Evolutionary conservation across 2,797 vertebrate species (phyloP), one percentile per base, ranked within the genome.

Genomic region (Periparus ater): DNA sequence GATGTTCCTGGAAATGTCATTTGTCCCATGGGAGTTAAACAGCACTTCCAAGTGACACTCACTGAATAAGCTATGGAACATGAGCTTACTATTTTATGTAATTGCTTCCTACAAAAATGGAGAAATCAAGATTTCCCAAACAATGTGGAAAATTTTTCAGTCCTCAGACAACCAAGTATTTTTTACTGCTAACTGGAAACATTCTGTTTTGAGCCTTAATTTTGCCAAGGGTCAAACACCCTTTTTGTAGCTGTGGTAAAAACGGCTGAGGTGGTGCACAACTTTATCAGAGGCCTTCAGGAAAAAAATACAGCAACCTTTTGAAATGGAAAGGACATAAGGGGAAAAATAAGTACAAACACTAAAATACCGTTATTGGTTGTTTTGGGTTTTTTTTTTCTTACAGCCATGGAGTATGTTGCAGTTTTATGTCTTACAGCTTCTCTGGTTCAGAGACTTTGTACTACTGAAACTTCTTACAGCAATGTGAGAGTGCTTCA

Each of bases 41-140:
- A 67, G 48, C 67, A 47, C 60, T 91, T 80, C 77, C 88, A 88
- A 90, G 60, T 32, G 79, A 90, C 40, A 42, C 65, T 78, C 29
- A 5, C 6, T 62, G 51, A 94, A 75, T 34, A 55, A 81, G 40
- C 51, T 34, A 25, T 1, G 18, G 62, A 83, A 88, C 53, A 57
- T 3, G 12, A 77, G 25, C 53, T 62, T 57, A 45, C 16, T 82
- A 66, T 85, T 84, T 58, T 16, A 63, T 20, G 21, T 40, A 93
- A 91, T 36, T 55, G 40, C 42, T 96, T 93, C 85, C 83, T 45
- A 73, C 38, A 36, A n/a, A 88, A 90, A 70, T 13, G 26, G 53
- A 88, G 70, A 88, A 91, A 90, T 47, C n/a, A 67, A 86, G 34
- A 82, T 87, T 88, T 85, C 47, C 48, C 42, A 34, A 62, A 79